phyloP scores from a whole-genome alignment of 2,888 invertebrate genomes.

The Margaritifera margaritifera region DNA sequence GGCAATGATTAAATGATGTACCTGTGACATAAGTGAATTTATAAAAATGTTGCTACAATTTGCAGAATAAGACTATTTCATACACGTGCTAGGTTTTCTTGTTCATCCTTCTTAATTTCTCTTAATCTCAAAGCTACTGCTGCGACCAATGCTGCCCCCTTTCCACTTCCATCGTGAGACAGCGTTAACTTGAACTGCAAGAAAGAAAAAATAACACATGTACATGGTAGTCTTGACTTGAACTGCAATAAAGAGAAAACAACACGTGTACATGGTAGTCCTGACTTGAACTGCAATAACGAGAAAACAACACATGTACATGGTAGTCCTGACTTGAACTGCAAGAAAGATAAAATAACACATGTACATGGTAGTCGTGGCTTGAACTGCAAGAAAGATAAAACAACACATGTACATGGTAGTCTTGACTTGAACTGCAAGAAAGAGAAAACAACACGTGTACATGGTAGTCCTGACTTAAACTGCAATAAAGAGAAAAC shows the following conservation, averaged over 20 bases:
- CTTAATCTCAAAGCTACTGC: constrained; percentile 65
- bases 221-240: constrained; percentile 40
- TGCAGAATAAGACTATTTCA: too few relatives aligned
- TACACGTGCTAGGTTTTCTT: too few relatives aligned
- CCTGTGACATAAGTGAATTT: too few relatives aligned
- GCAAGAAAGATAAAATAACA: constrained; percentile 30
- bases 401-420: not conserved
- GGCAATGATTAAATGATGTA: too few relatives aligned
- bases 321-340: constrained; percentile 61
- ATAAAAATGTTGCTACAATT: too few relatives aligned
- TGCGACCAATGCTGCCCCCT: constrained; percentile 72
- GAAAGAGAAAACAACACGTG: not conserved
- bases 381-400: not conserved
- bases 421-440: not conserved
- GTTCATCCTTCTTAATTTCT: constrained; percentile 22
- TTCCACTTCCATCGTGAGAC: constrained; percentile 73
- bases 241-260: constrained; percentile 59
- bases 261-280: not conserved
- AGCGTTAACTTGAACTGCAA: constrained; percentile 69
- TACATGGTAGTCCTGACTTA: not conserved
- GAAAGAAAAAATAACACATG: not conserved
- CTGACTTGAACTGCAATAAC: constrained; percentile 67
- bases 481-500: not conserved
- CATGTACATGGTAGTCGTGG: not conserved
- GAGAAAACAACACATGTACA: not conserved